Conservation (phyloP, 2,888 invertebrate species). For the Ectropis crepuscularia region DNA sequence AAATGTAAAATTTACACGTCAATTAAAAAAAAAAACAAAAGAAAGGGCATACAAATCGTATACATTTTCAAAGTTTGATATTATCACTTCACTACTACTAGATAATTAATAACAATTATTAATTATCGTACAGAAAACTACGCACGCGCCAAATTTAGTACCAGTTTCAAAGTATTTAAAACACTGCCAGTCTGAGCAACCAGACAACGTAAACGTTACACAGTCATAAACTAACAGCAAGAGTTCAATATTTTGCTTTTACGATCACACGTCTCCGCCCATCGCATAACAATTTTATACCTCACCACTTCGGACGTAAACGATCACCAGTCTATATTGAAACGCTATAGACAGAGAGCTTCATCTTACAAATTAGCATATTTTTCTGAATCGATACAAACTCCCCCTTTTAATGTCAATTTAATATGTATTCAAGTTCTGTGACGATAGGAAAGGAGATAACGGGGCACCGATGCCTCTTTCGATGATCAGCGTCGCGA, state of each 20-base stretch:
- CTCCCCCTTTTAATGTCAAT: conserved; percentile 60
- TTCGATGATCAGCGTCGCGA: conserved; percentile 71
- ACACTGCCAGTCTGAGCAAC: background rate
- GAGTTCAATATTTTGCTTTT: conserved; percentile 21
- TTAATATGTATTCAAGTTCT: conserved; percentile 60
- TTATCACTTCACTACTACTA: no score
- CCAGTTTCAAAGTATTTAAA: no score
- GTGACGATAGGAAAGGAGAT: conserved; percentile 72
- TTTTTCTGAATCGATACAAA: conserved; percentile 51
- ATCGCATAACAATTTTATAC: conserved; percentile 33
- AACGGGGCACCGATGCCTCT: conserved; percentile 67
- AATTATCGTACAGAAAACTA: no score
- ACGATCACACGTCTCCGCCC: conserved; percentile 23
- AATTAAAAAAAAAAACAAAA: no score
- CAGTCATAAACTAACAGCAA: background rate
- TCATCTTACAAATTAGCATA: conserved; percentile 50
- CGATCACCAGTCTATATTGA: conserved; percentile 41
- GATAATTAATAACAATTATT: no score
- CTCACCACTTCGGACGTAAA: conserved; percentile 34
- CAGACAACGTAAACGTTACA: background rate
- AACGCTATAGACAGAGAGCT: conserved; percentile 50
- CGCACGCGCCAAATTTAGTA: no score
- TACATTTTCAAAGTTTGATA: no score
- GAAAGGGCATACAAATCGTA: no score
- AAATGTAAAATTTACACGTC: no score